These are phyloP conservation scores for Neolamprologus hecqui DNA, from an alignment of 2,113 vertebrate species.

Conservation along the genomic window DNA sequence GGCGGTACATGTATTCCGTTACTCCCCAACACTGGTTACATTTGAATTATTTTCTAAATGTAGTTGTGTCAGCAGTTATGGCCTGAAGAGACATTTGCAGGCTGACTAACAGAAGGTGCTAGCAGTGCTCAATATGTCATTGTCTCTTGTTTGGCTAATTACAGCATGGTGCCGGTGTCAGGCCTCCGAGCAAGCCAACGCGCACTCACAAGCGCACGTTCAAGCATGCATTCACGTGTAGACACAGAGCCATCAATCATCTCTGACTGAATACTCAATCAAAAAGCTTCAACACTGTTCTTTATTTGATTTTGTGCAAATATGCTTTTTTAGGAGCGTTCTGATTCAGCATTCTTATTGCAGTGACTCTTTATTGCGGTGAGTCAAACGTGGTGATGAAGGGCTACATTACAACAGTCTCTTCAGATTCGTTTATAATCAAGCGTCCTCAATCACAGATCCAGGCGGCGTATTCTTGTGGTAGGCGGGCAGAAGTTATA, in stretches of 20 bases:
- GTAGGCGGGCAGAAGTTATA: background rate
- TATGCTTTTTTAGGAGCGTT: background rate
- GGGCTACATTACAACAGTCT: background rate
- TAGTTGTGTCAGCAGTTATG: background rate
- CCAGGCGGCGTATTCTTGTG: background rate
- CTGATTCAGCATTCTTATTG: background rate
- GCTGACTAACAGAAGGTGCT: constrained; percentile 50
- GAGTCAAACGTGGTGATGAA: constrained; percentile 13
- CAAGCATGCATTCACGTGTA: background rate
- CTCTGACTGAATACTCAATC: background rate
- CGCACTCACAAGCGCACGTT: background rate
- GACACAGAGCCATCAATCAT: background rate
- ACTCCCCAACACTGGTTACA: no score
- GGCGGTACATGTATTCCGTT: no score
- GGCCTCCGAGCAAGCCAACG: constrained; percentile 10
- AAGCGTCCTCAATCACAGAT: background rate
- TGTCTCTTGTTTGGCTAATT: constrained; percentile 42
- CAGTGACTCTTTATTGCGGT: background rate
- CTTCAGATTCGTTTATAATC: background rate
- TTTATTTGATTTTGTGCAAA: background rate
- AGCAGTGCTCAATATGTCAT: constrained; percentile 53
- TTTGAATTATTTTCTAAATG: no score
- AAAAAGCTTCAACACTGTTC: background rate
- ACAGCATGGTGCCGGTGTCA: constrained; percentile 42
- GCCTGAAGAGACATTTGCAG: constrained; percentile 13